Percentiles rank a stretch among this genome's conserved stretches.
phyloP scores from a whole-genome alignment of 2,113 vertebrate species.

The Etia nguti region DNA sequence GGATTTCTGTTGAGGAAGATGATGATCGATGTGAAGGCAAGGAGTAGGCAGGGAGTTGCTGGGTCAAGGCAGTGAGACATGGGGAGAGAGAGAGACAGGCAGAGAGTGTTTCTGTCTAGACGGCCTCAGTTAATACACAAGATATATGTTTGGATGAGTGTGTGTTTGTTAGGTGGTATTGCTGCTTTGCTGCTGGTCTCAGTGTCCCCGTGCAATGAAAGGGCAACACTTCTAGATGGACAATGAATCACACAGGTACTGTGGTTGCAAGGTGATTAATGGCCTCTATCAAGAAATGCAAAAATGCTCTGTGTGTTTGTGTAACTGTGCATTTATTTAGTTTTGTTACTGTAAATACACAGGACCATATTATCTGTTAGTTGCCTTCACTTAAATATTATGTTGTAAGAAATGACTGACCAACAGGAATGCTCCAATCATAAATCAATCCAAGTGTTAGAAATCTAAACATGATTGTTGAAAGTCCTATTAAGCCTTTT shows the following conservation, averaged over 20 bases:
- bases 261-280: conserved; percentile 41
- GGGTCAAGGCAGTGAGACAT: conserved; percentile 14
- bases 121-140: conserved; percentile 47
- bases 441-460: neutral
- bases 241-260: conserved; percentile 27
- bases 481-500: neutral
- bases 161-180: neutral
- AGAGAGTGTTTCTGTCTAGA: conserved; percentile 50
- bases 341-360: neutral
- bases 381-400: neutral
- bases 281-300: conserved; percentile 8
- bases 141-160: neutral
- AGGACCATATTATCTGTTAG: neutral
- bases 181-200: conserved; percentile 17
- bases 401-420: neutral
- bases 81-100: neutral
- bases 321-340: neutral
- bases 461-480: neutral
- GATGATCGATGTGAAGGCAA: conserved; percentile 50
- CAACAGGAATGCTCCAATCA: neutral
- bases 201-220: conserved; percentile 22
- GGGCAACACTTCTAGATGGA: neutral
- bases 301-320: neutral
- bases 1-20: conserved; percentile 23
- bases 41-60: conserved; percentile 1